Conservation (phyloP, 2,797 vertebrate species). For the Muscicapa comitata region DNA sequence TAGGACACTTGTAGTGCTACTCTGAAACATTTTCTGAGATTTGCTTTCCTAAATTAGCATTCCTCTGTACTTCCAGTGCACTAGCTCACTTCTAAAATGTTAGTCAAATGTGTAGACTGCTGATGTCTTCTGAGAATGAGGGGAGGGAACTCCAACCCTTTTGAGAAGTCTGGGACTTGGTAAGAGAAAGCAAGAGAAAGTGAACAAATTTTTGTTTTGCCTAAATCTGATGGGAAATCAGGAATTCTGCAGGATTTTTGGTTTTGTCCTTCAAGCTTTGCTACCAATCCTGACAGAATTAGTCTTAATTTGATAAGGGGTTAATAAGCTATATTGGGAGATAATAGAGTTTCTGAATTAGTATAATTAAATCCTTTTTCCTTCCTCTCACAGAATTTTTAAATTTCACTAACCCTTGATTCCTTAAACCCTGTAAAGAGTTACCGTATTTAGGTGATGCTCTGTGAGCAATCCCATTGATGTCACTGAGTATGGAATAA, state of each 20-base stretch:
- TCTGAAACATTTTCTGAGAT: neutral
- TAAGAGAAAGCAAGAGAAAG: neutral
- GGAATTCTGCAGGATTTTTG: neutral
- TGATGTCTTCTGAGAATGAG: neutral
- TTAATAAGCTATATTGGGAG: neutral
- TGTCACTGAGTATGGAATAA: slow-evolving; percentile 9
- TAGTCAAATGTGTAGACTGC: neutral
- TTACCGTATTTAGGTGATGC: neutral
- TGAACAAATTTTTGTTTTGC: neutral
- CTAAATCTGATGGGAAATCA: neutral
- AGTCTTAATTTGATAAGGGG: neutral
- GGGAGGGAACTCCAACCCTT: neutral
- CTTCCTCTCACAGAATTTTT: neutral
- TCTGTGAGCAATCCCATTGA: slow-evolving; percentile 25
- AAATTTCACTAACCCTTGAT: neutral
- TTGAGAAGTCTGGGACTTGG: neutral
- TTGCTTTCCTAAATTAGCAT: slow-evolving; percentile 11
- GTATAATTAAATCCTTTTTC: neutral
- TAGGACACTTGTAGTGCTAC: slow-evolving; percentile 22
- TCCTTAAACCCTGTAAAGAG: neutral
- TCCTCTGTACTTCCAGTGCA: neutral
- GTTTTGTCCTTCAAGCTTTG: neutral
- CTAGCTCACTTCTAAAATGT: neutral
- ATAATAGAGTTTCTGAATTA: neutral
- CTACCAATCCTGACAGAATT: neutral